A percentile compares a stretch with the other conserved stretches of the same genome.
Evolutionary conservation across 2,113 vertebrate genomes (phyloP).

Genomic region (Podarcis muralis): DNA sequence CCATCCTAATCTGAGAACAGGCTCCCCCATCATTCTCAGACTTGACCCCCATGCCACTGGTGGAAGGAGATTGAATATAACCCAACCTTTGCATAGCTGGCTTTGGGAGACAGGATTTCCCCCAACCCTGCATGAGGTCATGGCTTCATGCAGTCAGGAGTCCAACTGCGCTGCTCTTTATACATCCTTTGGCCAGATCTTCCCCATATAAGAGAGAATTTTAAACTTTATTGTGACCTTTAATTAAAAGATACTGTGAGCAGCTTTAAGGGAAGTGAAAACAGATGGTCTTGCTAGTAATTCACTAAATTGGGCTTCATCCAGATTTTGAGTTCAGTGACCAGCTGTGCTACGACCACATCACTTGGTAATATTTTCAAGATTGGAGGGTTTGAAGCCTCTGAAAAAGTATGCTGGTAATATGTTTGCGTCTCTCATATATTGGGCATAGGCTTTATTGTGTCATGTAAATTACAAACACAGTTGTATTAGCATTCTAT

Average conservation of each 20-base stretch:
- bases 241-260: constrained; percentile 10
- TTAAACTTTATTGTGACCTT: background rate
- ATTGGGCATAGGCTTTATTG: background rate
- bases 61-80: too few relatives aligned
- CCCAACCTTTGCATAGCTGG: background rate
- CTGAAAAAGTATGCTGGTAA: background rate
- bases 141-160: background rate
- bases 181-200: background rate
- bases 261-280: background rate
- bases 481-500: too few relatives aligned
- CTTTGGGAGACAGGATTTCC: background rate
- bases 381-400: background rate
- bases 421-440: background rate
- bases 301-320: constrained; percentile 5
- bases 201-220: background rate
- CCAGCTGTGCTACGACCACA: background rate
- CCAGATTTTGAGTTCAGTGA: background rate
- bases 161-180: background rate
- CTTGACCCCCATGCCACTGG: background rate
- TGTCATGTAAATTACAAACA: background rate
- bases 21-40: background rate
- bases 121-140: too few relatives aligned
- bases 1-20: background rate
- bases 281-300: constrained; percentile 22
- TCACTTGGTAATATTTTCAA: background rate